Conservation (phyloP, 1,140 invertebrate genomes). For the Catajapyx aquilonaris region DNA sequence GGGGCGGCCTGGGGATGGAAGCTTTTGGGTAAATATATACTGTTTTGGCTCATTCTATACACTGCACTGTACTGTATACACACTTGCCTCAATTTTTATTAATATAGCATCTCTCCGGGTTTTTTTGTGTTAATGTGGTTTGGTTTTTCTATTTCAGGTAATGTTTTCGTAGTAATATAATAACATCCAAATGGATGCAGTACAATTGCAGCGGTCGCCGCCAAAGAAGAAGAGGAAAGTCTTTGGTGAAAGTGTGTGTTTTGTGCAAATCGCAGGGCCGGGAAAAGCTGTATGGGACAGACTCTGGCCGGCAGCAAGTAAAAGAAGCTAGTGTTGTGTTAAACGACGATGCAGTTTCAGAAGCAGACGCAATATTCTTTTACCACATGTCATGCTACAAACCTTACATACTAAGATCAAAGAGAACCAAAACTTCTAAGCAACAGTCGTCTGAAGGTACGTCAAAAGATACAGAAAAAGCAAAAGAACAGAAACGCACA, state of each 20-base stretch:
- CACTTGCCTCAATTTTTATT: no score
- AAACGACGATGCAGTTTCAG: background rate
- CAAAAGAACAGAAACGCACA: background rate
- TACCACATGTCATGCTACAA: conserved; percentile 1
- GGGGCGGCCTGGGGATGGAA: no score
- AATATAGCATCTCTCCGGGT: no score
- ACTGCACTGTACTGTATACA: no score
- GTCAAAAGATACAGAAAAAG: background rate
- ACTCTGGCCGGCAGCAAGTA: background rate
- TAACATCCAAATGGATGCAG: background rate
- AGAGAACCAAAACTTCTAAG: background rate
- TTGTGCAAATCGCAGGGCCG: background rate
- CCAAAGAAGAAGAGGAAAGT: background rate
- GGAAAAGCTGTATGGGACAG: conserved; percentile 1
- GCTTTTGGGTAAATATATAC: no score
- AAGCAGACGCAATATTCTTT: background rate
- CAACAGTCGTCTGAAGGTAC: background rate
- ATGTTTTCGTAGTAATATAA: no score
- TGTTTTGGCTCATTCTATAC: no score
- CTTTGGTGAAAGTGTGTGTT: background rate
- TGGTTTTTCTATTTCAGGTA: no score
- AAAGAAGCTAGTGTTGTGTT: background rate
- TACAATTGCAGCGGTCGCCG: background rate
- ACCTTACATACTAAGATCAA: background rate
- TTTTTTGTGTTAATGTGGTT: no score